Evolutionary conservation across 1,140 invertebrate species (phyloP).

Genomic region (Zaprionus ghesquierei): DNA sequence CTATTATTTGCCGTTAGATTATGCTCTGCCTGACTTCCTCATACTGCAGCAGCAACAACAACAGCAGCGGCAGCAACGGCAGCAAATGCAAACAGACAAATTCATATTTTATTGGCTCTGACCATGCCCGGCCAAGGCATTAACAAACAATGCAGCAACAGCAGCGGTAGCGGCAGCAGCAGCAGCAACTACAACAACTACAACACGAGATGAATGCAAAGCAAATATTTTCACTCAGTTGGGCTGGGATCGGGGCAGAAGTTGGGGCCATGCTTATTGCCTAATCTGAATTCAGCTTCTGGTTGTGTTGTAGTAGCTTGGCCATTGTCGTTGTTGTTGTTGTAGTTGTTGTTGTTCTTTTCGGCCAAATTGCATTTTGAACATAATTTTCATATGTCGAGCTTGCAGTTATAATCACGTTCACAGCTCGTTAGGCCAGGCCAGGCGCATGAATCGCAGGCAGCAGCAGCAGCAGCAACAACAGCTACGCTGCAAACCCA

Average conservation of each 20-base stretch:
- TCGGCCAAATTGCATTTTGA: constrained; percentile 72
- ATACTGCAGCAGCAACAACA: constrained; percentile 25
- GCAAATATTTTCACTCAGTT: constrained; percentile 75
- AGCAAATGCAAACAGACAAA: constrained; percentile 56
- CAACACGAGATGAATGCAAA: constrained; percentile 58
- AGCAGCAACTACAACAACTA: constrained; percentile 21
- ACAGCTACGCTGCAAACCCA: constrained; percentile 23
- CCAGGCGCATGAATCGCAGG: constrained; percentile 48
- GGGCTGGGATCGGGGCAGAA: constrained; percentile 32
- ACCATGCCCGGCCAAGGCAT: constrained; percentile 59
- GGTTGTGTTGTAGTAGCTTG: constrained; percentile 28
- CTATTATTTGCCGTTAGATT: constrained; percentile 65
- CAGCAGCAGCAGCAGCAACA: constrained; percentile 17
- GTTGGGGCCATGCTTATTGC: constrained; percentile 35
- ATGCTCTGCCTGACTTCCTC: constrained; percentile 47
- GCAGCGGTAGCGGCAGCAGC: constrained; percentile 30
- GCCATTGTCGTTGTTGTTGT: constrained; percentile 60
- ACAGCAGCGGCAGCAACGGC: not conserved
- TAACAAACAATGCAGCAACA: constrained; percentile 69
- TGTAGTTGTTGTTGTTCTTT: constrained; percentile 8
- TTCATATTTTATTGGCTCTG: constrained; percentile 77
- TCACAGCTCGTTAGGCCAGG: constrained; percentile 70
- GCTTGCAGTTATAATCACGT: constrained; percentile 77
- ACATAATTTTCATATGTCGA: constrained; percentile 79
- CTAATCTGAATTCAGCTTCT: constrained; percentile 60